Percentiles rank a stretch among this genome's conserved stretches.
These are phyloP conservation scores for Agelastica alni DNA, from an alignment of 2,888 invertebrate genomes.

Conservation along the genomic window DNA sequence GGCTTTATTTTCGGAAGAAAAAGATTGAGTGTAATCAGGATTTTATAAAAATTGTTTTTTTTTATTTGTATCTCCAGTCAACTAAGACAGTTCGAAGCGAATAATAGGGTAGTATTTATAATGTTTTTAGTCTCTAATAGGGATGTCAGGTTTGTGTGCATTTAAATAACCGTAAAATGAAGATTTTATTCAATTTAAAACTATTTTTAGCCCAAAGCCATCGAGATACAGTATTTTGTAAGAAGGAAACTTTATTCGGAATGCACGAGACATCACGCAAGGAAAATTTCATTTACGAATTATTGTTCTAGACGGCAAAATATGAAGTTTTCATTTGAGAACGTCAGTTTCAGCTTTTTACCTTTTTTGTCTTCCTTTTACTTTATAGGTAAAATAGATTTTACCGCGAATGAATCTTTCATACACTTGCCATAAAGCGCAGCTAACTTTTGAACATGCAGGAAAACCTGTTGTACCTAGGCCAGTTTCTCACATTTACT, in stretches of 20 bases:
- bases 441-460: too few relatives aligned
- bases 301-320: slow-evolving; percentile 26
- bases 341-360: slow-evolving; percentile 19
- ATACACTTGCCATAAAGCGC: too few relatives aligned
- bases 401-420: slow-evolving; percentile 10
- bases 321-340: slow-evolving; percentile 17
- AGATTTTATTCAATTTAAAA: slow-evolving; percentile 30
- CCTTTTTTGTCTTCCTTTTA: slow-evolving; percentile 4
- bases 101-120: too few relatives aligned
- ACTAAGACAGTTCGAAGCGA: too few relatives aligned
- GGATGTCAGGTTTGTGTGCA: too few relatives aligned
- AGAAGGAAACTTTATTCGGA: slow-evolving; percentile 5
- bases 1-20: too few relatives aligned
- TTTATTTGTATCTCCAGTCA: too few relatives aligned
- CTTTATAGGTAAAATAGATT: slow-evolving; percentile 14
- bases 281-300: slow-evolving; percentile 26
- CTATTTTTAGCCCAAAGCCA: slow-evolving; percentile 12
- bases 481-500: too few relatives aligned
- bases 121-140: too few relatives aligned
- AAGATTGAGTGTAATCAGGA: too few relatives aligned
- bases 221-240: not conserved
- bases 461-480: too few relatives aligned
- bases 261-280: slow-evolving; percentile 15
- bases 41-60: too few relatives aligned
- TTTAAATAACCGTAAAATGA: slow-evolving; percentile 28